These are phyloP conservation scores for Tenthredo notha DNA, from an alignment of 2,888 invertebrate genomes.

Conservation along the genomic window DNA sequence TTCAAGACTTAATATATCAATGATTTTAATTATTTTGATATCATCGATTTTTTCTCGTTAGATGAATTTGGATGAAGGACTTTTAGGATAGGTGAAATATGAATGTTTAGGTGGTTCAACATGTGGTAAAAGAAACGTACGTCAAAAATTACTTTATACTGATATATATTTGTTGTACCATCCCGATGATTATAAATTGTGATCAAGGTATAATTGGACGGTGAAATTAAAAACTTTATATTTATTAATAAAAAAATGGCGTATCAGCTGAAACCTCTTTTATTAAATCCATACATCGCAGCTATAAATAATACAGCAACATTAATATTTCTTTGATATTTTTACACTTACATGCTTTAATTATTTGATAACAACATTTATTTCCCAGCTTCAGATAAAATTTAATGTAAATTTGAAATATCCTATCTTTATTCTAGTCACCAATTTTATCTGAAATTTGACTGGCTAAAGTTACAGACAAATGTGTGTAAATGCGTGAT, in stretches of 20 bases:
- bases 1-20: too few species aligned
- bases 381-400: neutral
- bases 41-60: too few species aligned
- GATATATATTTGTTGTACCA: too few species aligned
- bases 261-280: neutral
- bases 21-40: too few species aligned
- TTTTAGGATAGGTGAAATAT: too few species aligned
- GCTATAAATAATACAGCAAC: neutral
- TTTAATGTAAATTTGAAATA: neutral
- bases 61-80: too few species aligned
- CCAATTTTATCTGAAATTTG: constrained; percentile 19
- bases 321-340: constrained; percentile 1
- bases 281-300: constrained; percentile 18
- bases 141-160: too few species aligned
- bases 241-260: constrained; percentile 13
- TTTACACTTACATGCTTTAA: constrained; percentile 1
- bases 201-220: constrained; percentile 63
- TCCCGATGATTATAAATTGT: constrained; percentile 88
- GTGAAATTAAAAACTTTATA: constrained; percentile 9
- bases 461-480: neutral
- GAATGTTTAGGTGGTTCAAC: too few species aligned
- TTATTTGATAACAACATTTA: neutral
- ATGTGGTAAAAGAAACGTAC: too few species aligned
- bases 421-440: neutral
- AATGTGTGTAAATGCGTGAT: neutral